Base-by-base conservation (phyloP, 2,888 invertebrate species). In the Molorchus minor region DNA sequence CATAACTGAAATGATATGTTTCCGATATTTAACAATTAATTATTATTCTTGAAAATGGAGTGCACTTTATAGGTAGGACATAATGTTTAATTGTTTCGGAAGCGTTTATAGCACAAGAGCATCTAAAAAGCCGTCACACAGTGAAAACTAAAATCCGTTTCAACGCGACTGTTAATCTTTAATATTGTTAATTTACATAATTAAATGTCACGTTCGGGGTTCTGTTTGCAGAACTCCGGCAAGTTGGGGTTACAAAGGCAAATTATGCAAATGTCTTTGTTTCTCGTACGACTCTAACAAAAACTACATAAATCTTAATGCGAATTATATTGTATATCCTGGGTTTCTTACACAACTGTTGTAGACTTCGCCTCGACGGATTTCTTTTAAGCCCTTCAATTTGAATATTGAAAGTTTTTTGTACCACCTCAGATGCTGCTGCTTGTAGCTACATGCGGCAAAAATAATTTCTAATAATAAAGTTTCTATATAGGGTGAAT, bases 191-290 rank as follows among this genome's bases (percentile, higher is more conserved):
- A 52, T 52, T 41, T 52, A 5, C 51, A 52, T 52, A 52, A 52
- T 52, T 52, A 52, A 41, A 29, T 19, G 7, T 40, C 21, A 29
- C 25, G 41, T 30, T 13, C 19, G 12, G 30, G 21, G 40, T 52
- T 52, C 15, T 21, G 12, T 20, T 52, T 17, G 41, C 30, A 41
- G 29, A 41, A 53, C 17, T 43, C 38, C 41, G 21, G 53, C 33
- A 16, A 21, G 38, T 59, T 61, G 30, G 46, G 49, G 44, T 46
- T 33, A 61, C 43, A 49, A 53, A 61, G 38, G 44, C 30, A 35
- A 64, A 61, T 59, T 64, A 64, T 64, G 64, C 59, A 64, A 64
- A 64, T 64, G 45, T 21, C 57, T 57, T 58, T 63, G 63, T 63
- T 58, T 60, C 58, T 58, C 56, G 64, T 58, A 43, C 52, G 56